Base-by-base conservation (phyloP, 1,140 invertebrate genomes). In the Chironomus striatipennis region DNA sequence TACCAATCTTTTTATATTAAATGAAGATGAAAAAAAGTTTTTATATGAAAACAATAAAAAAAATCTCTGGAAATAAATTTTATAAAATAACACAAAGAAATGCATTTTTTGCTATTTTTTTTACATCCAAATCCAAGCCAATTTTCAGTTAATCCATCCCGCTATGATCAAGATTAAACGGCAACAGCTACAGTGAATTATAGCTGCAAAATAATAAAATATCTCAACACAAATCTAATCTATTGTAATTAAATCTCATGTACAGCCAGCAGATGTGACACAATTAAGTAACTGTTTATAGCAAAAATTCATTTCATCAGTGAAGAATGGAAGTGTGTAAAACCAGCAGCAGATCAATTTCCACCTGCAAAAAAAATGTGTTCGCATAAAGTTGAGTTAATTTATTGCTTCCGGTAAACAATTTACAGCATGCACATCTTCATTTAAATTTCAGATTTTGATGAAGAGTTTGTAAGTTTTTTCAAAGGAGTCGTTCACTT, bases 401-500 rank as follows among this genome's bases (percentile, higher is more conserved):
- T 70, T 70, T 70, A 70, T 70, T 21, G 65, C 65, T 70, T 70
- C 65, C 65, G 65, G 4, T 57, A 12, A 57, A 57, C 47, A 57
- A 57, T 57, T 57, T 57, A 57, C 47, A 57, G 47, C 47, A 57
- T 57, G 47, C 47, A 57, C 47, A 57, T 57, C 47, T 57, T 57
- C 47, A 57, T n/a, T 57, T 57, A 43, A 43, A 43, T 43, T 73
- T 72, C 57, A 47, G 6, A 34, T n/a, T n/a, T n/a, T n/a, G n/a
- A n/a, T n/a, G n/a, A n/a, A n/a, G n/a, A n/a, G n/a, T n/a, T n/a
- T n/a, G n/a, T n/a, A n/a, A n/a, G n/a, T n/a, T n/a, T n/a, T n/a
- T n/a, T n/a, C n/a, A n/a, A n/a, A n/a, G n/a, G n/a, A n/a, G n/a
- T n/a, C n/a, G n/a, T n/a, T n/a, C n/a, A n/a, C n/a, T n/a, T n/a